These are phyloP conservation scores for Atherinosoma microstoma DNA, from an alignment of 2,797 vertebrate genomes.

Conservation along the genomic window DNA sequence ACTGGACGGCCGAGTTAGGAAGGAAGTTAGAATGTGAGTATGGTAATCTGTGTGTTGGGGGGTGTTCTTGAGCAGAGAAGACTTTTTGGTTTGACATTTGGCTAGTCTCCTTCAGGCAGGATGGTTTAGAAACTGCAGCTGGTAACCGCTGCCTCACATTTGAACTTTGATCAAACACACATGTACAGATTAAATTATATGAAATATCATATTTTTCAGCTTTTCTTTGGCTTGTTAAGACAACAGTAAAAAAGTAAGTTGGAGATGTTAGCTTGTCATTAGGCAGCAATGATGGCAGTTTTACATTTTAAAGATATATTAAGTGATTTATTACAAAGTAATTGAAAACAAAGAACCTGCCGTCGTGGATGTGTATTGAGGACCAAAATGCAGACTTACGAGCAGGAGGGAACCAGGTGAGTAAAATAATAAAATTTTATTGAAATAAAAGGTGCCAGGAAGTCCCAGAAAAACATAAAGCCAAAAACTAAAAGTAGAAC, in stretches of 20 bases:
- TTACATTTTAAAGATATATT: neutral
- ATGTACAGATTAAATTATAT: conserved; percentile 15
- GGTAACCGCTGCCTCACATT: conserved; percentile 38
- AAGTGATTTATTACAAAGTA: neutral
- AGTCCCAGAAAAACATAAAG: neutral
- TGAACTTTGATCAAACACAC: conserved; percentile 36
- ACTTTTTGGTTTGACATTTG: conserved; percentile 44
- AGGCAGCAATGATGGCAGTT: neutral
- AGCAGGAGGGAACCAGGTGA: neutral
- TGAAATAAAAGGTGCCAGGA: neutral
- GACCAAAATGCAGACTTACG: neutral
- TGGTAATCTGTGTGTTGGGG: neutral
- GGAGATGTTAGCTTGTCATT: neutral
- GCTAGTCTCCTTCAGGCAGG: conserved; percentile 50
- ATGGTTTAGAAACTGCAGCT: conserved; percentile 53
- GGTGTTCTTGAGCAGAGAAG: conserved; percentile 12
- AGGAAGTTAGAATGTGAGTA: neutral
- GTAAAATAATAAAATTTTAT: neutral
- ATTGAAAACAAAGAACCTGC: neutral
- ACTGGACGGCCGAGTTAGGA: conserved; percentile 25
- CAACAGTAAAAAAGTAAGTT: neutral
- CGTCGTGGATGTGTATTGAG: neutral
- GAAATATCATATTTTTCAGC: neutral
- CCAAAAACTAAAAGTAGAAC: neutral
- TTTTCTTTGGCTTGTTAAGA: neutral